Base-by-base conservation (phyloP, 2,113 vertebrate genomes). In the Megaceryle maxima region DNA sequence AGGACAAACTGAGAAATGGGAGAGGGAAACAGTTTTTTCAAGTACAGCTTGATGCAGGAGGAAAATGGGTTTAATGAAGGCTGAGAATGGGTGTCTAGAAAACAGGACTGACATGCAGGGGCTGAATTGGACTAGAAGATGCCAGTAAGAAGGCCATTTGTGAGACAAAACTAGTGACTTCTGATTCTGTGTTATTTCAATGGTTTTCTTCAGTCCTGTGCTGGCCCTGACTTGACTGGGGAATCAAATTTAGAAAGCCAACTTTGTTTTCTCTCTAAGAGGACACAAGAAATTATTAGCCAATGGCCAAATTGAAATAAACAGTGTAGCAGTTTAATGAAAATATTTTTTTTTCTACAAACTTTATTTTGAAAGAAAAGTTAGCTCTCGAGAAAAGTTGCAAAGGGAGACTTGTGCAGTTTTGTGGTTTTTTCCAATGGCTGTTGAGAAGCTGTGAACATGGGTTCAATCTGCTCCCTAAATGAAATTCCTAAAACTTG, bases 91-190 rank as follows among this genome's bases (percentile, higher is more conserved):
- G 13, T 62, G 41, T 7, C 60, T 60, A 74, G 37, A 77, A 80
- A 83, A 48, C 0, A 2, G 43, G 33, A 24, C 21, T 37, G 75
- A 55, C 26, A 35, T 1, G 2, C 28, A 62, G 25, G 0, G 0
- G 9, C 39, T 53, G 28, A 39, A 59, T 60, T 1, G 1, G 48
- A 77, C 20, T 18, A 29, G 14, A 69, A 14, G 7, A 41, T 29
- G 10, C 11, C 39, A 39, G 62, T 12, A 43, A 67, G 59, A 56
- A 50, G 16, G 18, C 13, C 33, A n/a, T 41, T 44, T 72, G 33
- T 41, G 28, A 80, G 9, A 35, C 41, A 21, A 55, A 90, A 41
- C 3, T 7, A 62, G 16, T 6, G 7, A 53, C 14, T 1, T 63
- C 29, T 70, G 9, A n/a, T 77, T 88, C 43, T 75, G 1, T 9